Evolutionary conservation across 2,113 vertebrate species (phyloP), one percentile per base, ranked within the genome.

Genomic region (Ctenomys sociabilis): DNA sequence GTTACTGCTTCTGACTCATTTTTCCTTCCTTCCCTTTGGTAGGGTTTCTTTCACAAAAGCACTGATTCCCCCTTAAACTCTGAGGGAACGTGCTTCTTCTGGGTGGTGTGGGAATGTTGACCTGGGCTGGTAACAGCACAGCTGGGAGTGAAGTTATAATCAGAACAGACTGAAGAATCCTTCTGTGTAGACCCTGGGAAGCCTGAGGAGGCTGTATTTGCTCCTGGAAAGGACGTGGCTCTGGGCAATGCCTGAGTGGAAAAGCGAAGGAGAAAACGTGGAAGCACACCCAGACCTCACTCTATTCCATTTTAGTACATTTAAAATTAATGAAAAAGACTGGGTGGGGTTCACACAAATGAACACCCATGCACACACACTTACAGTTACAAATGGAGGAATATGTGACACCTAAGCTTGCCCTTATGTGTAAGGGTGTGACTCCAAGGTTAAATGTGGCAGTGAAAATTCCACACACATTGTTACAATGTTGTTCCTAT

Each of bases 1-100:
- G 95, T 95, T 91, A 73, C 93, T 96, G 95, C 97, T 95, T 86
- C 83, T 90, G 95, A 82, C 93, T 95, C 92, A n/a, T 95, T 97
- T 96, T 96, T 95, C 90, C 95, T 93, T 82, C 77, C 85, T 88
- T 86, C 68, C 93, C 80, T 64, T 90, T 78, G 82, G 95, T 54
- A 93, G 92, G 90, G 49, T 64, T 96, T 84, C 85, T 96, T 96
- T 97, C 91, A 91, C 88, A 90, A 72, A 90, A 30, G 59, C 84
- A n/a, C 24, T 13, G 82, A 59, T 87, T 95, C 49, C 93, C 82
- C 68, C 96, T 85, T 49, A 52, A 78, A 63, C 92, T 84, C 61
- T 68, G 54, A 90, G 14, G 68, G 52, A 43, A 93, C 17, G 0
- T 85, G 7, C 63, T 93, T 4, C 35, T 97, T 91, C 91, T 97